Evolutionary conservation across 2,888 invertebrate species (phyloP).

Genomic region (Petrolisthes manimaculis): DNA sequence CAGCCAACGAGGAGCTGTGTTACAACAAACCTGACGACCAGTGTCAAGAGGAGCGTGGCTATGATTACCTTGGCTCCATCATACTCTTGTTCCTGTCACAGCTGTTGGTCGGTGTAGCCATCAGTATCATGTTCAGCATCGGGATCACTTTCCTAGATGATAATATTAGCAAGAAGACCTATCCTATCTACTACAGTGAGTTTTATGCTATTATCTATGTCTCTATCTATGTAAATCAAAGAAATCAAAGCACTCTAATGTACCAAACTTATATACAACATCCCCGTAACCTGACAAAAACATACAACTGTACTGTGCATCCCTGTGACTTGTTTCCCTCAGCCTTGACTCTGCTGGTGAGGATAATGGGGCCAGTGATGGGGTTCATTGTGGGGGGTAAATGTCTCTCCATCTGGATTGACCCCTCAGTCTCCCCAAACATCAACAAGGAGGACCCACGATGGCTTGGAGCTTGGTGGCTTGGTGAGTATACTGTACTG

Average conservation of each 20-base stretch:
- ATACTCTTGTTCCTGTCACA: slow-evolving; percentile 78
- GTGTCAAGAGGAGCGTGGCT: slow-evolving; percentile 10
- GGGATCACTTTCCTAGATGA: slow-evolving; percentile 80
- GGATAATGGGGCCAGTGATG: slow-evolving; percentile 69
- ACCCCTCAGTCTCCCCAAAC: slow-evolving; percentile 68
- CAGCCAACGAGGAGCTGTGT: slow-evolving; percentile 50
- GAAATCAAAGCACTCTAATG: not conserved
- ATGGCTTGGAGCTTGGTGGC: slow-evolving; percentile 76
- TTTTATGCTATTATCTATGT: not conserved
- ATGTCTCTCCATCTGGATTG: slow-evolving; percentile 68
- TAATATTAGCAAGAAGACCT: slow-evolving; percentile 77
- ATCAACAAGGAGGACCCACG: slow-evolving; percentile 71
- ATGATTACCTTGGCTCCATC: slow-evolving; percentile 67
- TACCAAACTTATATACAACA: slow-evolving; percentile 2
- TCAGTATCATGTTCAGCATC: slow-evolving; percentile 77
- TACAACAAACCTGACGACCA: not conserved
- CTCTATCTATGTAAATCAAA: too few relatives aligned
- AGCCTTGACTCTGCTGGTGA: slow-evolving; percentile 67
- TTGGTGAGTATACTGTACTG: slow-evolving; percentile 68
- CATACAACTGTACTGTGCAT: not conserved
- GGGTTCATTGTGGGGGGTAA: slow-evolving; percentile 69
- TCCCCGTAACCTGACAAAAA: not conserved
- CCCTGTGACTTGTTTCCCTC: not conserved
- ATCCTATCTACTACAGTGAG: slow-evolving; percentile 67
- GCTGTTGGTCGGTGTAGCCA: slow-evolving; percentile 79